Evolutionary conservation across 2,888 invertebrate genomes (phyloP).

Genomic region (Formica aserva): DNA sequence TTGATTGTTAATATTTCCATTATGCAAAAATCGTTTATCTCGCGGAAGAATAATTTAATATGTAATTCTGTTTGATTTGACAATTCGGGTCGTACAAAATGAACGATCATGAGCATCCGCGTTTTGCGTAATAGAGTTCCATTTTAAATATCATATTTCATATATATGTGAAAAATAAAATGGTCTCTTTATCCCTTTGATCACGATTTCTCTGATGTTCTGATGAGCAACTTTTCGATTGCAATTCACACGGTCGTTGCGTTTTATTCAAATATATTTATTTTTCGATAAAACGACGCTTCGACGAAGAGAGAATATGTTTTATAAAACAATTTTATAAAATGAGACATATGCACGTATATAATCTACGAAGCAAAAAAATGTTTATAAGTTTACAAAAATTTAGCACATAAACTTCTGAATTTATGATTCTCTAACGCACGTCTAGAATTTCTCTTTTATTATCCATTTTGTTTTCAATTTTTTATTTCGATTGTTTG

Average conservation of each 20-base stretch:
- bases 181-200: slow-evolving; percentile 35
- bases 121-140: slow-evolving; percentile 15
- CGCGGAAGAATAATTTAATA: slow-evolving; percentile 10
- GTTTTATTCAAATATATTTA: slow-evolving; percentile 25
- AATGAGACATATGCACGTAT: not conserved
- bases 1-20: slow-evolving; percentile 4
- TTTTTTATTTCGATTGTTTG: not conserved
- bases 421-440: not conserved
- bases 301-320: not conserved
- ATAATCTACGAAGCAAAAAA: not conserved
- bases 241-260: slow-evolving; percentile 20
- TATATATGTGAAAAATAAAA: slow-evolving; percentile 35
- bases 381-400: slow-evolving; percentile 3
- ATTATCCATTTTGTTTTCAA: not conserved
- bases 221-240: slow-evolving; percentile 32
- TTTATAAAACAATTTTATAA: slow-evolving; percentile 30
- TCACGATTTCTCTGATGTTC: slow-evolving; percentile 7
- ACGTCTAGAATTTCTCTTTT: not conserved
- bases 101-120: slow-evolving; percentile 13
- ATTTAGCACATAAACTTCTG: not conserved
- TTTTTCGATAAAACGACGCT: slow-evolving; percentile 27
- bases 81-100: slow-evolving; percentile 29
- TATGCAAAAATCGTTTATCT: slow-evolving; percentile 29
- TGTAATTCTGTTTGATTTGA: slow-evolving; percentile 33
- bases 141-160: slow-evolving; percentile 23